Evolutionary conservation across 2,797 vertebrate species (phyloP).

Genomic region (Bovichtus diacanthus): DNA sequence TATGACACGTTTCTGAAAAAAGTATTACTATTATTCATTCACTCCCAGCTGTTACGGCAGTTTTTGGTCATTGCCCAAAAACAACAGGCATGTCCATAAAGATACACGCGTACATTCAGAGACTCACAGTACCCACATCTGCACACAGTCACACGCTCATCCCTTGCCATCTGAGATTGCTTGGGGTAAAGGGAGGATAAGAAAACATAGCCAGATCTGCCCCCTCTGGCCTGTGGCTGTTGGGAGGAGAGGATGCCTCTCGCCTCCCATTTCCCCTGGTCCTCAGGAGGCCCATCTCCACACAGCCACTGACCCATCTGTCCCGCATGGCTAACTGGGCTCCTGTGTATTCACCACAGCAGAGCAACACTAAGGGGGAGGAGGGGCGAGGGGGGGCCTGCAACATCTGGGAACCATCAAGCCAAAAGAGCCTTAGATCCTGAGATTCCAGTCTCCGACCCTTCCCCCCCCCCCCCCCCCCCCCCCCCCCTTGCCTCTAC

Average conservation of each 20-base stretch:
- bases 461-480: conserved; percentile 64
- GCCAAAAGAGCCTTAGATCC: conserved; percentile 80
- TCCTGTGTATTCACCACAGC: conserved; percentile 79
- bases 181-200: conserved; percentile 41
- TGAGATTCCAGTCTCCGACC: conserved; percentile 79
- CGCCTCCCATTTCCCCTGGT: conserved; percentile 76
- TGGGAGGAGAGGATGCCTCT: conserved; percentile 72
- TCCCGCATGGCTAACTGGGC: conserved; percentile 81
- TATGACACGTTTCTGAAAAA: neutral
- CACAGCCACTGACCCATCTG: conserved; percentile 77
- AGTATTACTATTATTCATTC: neutral
- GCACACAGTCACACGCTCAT: conserved; percentile 9
- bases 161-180: conserved; percentile 24
- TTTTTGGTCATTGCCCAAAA: neutral
- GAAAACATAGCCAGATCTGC: conserved; percentile 66
- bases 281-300: conserved; percentile 79
- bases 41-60: neutral
- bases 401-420: conserved; percentile 89
- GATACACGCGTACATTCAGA: neutral
- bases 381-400: conserved; percentile 58
- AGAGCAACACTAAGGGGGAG: conserved; percentile 67
- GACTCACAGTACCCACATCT: conserved; percentile 11
- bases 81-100: neutral
- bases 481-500: conserved; percentile 53
- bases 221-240: conserved; percentile 67